A percentile compares a stretch with the other conserved stretches of the same genome.
phyloP scores from a whole-genome alignment of 2,888 invertebrate species.

The Ceratothoa steindachneri region DNA sequence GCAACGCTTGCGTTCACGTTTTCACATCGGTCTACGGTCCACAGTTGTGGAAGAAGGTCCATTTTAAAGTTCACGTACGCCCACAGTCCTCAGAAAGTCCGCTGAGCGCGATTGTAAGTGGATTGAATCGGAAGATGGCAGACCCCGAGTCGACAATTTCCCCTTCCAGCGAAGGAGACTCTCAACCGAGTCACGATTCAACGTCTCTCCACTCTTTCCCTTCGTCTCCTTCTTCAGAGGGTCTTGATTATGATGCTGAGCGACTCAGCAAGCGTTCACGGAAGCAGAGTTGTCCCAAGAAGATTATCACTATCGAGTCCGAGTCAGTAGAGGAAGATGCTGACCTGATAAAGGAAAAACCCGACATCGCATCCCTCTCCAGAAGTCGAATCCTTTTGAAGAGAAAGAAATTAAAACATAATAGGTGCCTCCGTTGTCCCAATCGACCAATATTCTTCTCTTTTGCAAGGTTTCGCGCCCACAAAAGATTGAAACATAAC shows the following conservation, averaged over 20 bases:
- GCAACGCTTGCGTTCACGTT: constrained; percentile 42
- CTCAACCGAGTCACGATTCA: constrained; percentile 19
- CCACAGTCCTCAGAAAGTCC: constrained; percentile 26
- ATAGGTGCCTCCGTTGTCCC: constrained; percentile 34
- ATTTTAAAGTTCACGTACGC: constrained; percentile 28
- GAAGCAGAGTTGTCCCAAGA: constrained; percentile 45
- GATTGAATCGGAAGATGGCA: constrained; percentile 33
- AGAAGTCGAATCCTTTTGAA: not conserved
- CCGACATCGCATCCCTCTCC: not conserved
- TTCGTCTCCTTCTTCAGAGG: constrained; percentile 33
- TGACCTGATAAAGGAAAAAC: not conserved
- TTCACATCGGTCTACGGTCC: constrained; percentile 47
- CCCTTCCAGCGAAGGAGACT: not conserved
- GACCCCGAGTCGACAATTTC: constrained; percentile 17
- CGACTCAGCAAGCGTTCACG: constrained; percentile 39
- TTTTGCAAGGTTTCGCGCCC: constrained; percentile 29
- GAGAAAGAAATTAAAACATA: constrained; percentile 14
- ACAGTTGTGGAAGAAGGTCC: constrained; percentile 41
- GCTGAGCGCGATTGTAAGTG: constrained; percentile 38
- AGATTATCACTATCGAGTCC: constrained; percentile 27
- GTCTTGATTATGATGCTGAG: constrained; percentile 33
- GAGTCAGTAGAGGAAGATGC: not conserved
- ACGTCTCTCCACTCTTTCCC: constrained; percentile 28
- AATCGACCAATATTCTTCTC: constrained; percentile 34
- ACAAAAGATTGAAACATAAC: constrained; percentile 26